These are phyloP conservation scores for Lithophane leautieri DNA, from an alignment of 2,888 invertebrate species.

Conservation along the genomic window DNA sequence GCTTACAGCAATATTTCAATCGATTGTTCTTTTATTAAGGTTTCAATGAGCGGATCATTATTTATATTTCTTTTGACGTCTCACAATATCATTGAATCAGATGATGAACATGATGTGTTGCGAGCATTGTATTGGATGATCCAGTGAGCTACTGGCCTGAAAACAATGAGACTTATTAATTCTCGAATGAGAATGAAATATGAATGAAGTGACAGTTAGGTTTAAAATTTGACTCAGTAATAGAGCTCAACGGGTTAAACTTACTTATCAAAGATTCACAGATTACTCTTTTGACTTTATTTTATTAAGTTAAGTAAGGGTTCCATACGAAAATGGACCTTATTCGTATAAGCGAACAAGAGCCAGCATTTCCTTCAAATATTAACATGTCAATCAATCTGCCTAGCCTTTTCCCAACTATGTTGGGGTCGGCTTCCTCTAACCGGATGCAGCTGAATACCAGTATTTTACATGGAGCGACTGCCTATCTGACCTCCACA, in stretches of 20 bases:
- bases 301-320: no score
- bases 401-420: no score
- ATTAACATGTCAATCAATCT: no score
- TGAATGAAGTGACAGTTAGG: neutral
- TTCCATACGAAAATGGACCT: neutral
- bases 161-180: slow-evolving; percentile 17
- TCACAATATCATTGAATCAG: slow-evolving; percentile 43
- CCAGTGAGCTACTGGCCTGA: slow-evolving; percentile 45
- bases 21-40: slow-evolving; percentile 40
- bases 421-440: no score
- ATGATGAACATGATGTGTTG: slow-evolving; percentile 20
- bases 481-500: no score
- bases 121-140: slow-evolving; percentile 35
- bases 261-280: neutral
- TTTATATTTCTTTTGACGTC: slow-evolving; percentile 43
- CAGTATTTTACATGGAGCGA: no score
- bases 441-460: no score
- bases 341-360: neutral
- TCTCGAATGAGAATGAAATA: neutral
- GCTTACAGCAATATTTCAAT: slow-evolving; percentile 22
- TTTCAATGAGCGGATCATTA: slow-evolving; percentile 33
- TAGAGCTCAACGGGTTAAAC: neutral
- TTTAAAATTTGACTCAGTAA: no score
- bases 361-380: neutral
- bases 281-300: neutral